Percentiles rank a stretch among this genome's conserved stretches.
phyloP scores from a whole-genome alignment of 1,140 invertebrate species.

The Potamilus streckersoni region DNA sequence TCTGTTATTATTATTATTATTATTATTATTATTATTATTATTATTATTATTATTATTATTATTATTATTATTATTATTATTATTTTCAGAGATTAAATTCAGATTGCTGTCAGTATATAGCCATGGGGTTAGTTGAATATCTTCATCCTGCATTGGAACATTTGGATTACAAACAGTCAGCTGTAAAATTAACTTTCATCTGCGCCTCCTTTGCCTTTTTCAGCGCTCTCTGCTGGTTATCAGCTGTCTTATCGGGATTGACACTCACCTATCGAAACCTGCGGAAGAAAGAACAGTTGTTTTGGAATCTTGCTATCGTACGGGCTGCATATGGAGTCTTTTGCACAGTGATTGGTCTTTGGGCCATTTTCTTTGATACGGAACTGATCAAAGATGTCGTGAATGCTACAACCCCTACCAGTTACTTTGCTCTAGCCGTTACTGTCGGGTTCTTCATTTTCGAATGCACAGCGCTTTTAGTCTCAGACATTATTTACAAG shows the following conservation, averaged over 20 bases:
- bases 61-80: no score
- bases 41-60: no score
- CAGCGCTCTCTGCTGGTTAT: conserved; percentile 18
- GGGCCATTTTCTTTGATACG: conserved; percentile 27
- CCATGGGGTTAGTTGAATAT: no score
- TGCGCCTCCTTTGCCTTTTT: conserved; percentile 29
- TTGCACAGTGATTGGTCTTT: conserved; percentile 25
- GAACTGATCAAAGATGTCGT: conserved; percentile 35
- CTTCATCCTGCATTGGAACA: conserved; percentile 24
- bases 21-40: no score
- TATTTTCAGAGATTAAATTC: no score
- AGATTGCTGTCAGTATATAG: no score
- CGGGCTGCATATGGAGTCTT: conserved; percentile 35
- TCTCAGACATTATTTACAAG: conserved; percentile 50
- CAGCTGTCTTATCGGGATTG: conserved; percentile 3
- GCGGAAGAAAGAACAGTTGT: conserved; percentile 39
- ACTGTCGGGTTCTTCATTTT: conserved; percentile 57
- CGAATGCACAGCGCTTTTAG: conserved; percentile 44
- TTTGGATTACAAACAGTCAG: conserved; percentile 30
- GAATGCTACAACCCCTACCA: conserved; percentile 35
- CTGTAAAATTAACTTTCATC: conserved; percentile 24
- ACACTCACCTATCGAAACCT: conserved; percentile 22
- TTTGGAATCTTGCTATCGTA: conserved; percentile 42
- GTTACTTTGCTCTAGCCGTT: conserved; percentile 38
- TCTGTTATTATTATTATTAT: no score